Conservation (phyloP, 1,140 invertebrate species). For the Meloidogyne exigua region DNA sequence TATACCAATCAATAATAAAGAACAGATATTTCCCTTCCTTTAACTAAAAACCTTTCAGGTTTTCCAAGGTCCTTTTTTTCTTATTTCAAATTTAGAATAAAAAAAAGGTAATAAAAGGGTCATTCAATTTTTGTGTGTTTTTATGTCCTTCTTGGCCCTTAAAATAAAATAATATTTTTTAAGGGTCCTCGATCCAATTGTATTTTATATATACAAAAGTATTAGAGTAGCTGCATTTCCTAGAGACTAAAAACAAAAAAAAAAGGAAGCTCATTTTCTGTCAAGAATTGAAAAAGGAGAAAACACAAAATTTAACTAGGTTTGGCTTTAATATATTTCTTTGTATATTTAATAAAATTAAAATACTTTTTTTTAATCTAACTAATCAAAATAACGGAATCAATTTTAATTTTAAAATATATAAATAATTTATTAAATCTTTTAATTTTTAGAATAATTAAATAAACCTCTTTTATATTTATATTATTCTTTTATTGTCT, state of each 20-base stretch:
- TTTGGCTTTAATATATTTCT: too few relatives aligned
- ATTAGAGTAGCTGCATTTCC: not conserved
- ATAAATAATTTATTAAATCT: too few relatives aligned
- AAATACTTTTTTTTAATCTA: too few relatives aligned
- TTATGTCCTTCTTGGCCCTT: conserved; percentile 4
- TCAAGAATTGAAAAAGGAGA: too few relatives aligned
- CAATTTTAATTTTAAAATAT: too few relatives aligned
- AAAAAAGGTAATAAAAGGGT: not conserved
- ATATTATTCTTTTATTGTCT: too few relatives aligned
- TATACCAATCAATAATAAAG: not conserved
- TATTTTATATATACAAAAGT: not conserved
- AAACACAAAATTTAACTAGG: too few relatives aligned
- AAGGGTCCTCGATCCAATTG: not conserved
- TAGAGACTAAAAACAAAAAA: not conserved
- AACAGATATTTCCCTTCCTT: not conserved
- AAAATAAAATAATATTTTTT: not conserved
- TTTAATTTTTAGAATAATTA: too few relatives aligned
- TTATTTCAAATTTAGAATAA: not conserved
- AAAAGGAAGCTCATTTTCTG: not conserved
- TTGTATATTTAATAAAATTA: too few relatives aligned
- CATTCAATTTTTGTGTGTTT: not conserved
- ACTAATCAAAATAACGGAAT: too few relatives aligned
- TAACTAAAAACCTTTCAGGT: too few relatives aligned
- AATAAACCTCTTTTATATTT: too few relatives aligned
- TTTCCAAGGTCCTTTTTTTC: not conserved